Base-by-base conservation (phyloP, 2,888 invertebrate genomes). In the Lycocerus yunnanus region DNA sequence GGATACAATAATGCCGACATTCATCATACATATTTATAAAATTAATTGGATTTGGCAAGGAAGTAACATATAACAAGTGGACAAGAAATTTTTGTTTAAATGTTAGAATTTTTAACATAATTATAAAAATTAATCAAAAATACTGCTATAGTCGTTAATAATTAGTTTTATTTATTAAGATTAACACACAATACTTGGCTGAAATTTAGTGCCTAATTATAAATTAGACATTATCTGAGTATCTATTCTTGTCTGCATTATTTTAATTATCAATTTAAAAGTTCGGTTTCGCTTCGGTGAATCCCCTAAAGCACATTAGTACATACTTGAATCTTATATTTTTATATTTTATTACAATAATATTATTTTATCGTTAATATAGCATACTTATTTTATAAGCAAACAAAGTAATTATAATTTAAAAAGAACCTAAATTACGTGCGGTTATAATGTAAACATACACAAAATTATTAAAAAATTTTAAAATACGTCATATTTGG, bases 201-300 rank as follows among this genome's bases (percentile, higher is more conserved):
- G 63, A 43, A 72, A 63, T 68, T 68, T 72, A 65, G 24, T 65
- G 68, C 58, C 65, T 72, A 68, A 72, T 72, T 72, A 72, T 68
- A 68, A 43, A 72, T 68, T 58, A 58, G 61, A 72, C 68, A 61
- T 68, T 72, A 72, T 15, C 20, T 68, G 20, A 18, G 14, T 72
- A 72, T 72, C 68, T 72, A 15, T 58, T 72, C 63, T 65, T 68
- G 58, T 20, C 16, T 68, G 61, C 65, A 68, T 72, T 68, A 72
- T 72, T 72, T 72, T 72, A 72, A 72, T 72, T 72, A 72, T 72
- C 72, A 72, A 72, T 72, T 72, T 72, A 68, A 24, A 68, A 72
- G 63, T 59, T 18, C 14, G 43, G 68, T 72, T 65, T 16, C 63
- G 67, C 58, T 27, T 72, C 61, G 72, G 20, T 72, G 67, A 63